Conservation (phyloP, 2,113 vertebrate genomes). For the Aegithalos caudatus region DNA sequence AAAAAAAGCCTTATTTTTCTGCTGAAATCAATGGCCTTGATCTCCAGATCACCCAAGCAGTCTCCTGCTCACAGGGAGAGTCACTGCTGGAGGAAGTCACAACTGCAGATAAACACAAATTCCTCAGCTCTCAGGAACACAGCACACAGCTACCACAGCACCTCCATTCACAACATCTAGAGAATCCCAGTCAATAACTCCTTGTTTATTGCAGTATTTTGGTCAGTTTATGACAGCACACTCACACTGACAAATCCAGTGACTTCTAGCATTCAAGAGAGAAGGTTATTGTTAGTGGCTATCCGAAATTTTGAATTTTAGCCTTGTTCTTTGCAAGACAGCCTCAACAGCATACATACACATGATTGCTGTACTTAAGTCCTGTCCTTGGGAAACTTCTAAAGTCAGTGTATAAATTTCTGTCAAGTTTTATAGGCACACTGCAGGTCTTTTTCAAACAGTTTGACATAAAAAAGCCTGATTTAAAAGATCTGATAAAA, state of each 20-base stretch:
- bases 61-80: not conserved
- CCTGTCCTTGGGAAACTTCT: not conserved
- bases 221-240: not conserved
- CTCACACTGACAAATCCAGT: not conserved
- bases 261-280: not conserved
- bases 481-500: not conserved
- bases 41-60: not conserved
- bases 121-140: not conserved
- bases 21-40: not conserved
- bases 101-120: not conserved
- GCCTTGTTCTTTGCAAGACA: not conserved
- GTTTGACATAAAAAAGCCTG: not conserved
- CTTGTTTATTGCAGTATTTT: not conserved
- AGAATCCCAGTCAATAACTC: not conserved
- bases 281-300: not conserved
- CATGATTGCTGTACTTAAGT: not conserved
- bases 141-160: not conserved
- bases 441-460: not conserved
- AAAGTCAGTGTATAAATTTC: not conserved
- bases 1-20: not conserved
- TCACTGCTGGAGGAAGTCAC: not conserved
- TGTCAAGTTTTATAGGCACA: not conserved
- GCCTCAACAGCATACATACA: not conserved
- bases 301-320: not conserved
- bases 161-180: not conserved